These are phyloP conservation scores for Zophobas morio DNA, from an alignment of 1,140 invertebrate genomes.

Conservation along the genomic window DNA sequence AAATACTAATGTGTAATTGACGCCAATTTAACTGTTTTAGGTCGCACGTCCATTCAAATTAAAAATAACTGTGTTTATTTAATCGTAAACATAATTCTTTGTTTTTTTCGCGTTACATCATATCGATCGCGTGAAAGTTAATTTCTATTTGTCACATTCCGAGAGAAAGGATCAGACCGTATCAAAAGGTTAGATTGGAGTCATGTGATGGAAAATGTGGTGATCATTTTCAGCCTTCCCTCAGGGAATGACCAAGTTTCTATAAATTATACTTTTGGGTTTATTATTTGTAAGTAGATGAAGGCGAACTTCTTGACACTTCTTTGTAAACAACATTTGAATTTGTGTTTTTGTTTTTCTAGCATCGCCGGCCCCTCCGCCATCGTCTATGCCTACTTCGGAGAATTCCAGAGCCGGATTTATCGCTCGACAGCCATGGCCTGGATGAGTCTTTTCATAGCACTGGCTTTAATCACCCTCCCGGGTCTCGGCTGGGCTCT, in stretches of 20 bases:
- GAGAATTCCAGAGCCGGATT: slow-evolving; percentile 61
- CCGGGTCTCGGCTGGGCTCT: slow-evolving; percentile 77
- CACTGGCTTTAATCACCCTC: slow-evolving; percentile 65
- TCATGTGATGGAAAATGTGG: no score
- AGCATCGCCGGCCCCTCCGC: slow-evolving; percentile 62
- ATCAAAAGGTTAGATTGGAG: no score
- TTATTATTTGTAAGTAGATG: slow-evolving; percentile 1
- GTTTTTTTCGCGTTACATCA: no score
- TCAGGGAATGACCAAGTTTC: slow-evolving; percentile 4
- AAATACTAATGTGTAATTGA: not conserved
- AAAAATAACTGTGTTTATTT: no score
- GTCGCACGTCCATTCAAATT: not conserved
- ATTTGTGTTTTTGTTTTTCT: not conserved
- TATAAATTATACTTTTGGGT: no score
- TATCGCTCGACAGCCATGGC: slow-evolving; percentile 64
- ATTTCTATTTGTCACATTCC: no score
- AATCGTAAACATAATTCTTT: no score
- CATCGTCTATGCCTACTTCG: slow-evolving; percentile 66
- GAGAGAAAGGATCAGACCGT: no score
- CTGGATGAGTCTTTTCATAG: slow-evolving; percentile 67
- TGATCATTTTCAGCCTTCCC: not conserved
- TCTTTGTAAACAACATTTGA: not conserved
- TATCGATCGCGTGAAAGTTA: no score
- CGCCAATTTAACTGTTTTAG: not conserved
- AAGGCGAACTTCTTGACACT: no score